Evolutionary conservation across 2,888 invertebrate species (phyloP).

Genomic region (Agriopis leucophaearia): DNA sequence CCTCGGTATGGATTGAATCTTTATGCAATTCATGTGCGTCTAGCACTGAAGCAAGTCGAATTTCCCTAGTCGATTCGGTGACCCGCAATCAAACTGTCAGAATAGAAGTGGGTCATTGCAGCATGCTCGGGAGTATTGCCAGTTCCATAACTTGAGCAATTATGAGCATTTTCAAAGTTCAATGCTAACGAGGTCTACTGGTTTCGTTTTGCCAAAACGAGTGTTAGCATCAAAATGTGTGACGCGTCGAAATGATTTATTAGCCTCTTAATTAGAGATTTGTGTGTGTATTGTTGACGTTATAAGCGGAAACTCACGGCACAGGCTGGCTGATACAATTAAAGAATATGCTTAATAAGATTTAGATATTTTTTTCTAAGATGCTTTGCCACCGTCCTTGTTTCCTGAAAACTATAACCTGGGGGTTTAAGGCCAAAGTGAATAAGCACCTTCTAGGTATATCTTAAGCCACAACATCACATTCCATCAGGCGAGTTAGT

Average conservation of each 20-base stretch:
- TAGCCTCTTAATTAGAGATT: neutral
- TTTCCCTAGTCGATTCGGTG: constrained; percentile 16
- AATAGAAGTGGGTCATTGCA: constrained; percentile 52
- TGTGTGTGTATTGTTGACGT: neutral
- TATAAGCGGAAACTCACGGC: neutral
- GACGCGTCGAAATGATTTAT: constrained; percentile 6
- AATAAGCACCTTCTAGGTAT: no score
- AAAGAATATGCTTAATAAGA: neutral
- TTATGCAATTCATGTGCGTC: no score
- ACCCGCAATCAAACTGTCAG: constrained; percentile 32
- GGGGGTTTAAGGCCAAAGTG: no score
- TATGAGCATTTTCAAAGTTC: constrained; percentile 53
- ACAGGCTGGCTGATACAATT: neutral
- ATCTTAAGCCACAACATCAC: no score
- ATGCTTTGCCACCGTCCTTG: no score
- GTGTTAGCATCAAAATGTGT: constrained; percentile 7
- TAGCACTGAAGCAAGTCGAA: no score
- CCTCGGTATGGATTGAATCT: no score
- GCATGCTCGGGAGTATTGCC: constrained; percentile 55
- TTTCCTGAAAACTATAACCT: no score
- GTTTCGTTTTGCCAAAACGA: constrained; percentile 20
- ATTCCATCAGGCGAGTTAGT: no score
- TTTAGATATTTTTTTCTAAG: neutral
- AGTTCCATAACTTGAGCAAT: constrained; percentile 51
- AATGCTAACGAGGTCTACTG: constrained; percentile 39